Evolutionary conservation across 2,888 invertebrate genomes (phyloP).

Genomic region (Acanthococcus lagerstroemiae): DNA sequence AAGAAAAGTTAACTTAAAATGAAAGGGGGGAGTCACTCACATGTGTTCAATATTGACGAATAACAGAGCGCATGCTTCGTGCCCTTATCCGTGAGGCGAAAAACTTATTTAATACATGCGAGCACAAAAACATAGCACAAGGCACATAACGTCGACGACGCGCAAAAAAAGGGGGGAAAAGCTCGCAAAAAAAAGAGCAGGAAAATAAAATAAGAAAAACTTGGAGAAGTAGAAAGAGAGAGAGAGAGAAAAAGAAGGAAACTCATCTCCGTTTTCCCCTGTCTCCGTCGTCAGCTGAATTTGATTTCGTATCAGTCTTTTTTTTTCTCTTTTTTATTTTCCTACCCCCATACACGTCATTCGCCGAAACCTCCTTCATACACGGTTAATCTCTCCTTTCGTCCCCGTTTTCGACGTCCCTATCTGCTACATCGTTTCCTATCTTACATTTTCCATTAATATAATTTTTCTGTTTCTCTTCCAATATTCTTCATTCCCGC

Average conservation of each 20-base stretch:
- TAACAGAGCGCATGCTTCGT: conserved; percentile 25
- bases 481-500: conserved; percentile 29
- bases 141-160: conserved; percentile 29
- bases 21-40: conserved; percentile 15
- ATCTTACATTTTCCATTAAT: conserved; percentile 29
- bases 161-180: conserved; percentile 12
- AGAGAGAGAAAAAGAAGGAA: conserved; percentile 19
- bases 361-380: conserved; percentile 20
- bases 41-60: conserved; percentile 30
- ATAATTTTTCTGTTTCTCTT: conserved; percentile 31
- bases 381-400: conserved; percentile 20
- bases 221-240: conserved; percentile 2
- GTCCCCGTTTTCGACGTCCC: conserved; percentile 7
- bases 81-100: conserved; percentile 27
- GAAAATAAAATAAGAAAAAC: conserved; percentile 12
- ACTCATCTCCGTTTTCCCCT: conserved; percentile 28
- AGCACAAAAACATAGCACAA: conserved; percentile 27
- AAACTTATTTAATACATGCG: conserved; percentile 29
- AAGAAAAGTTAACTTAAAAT: no score
- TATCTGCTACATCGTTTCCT: conserved; percentile 26
- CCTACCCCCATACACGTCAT: conserved; percentile 23
- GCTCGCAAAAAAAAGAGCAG: background rate
- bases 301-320: conserved; percentile 31
- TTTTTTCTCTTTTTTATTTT: background rate
- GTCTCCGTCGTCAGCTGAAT: conserved; percentile 20